phyloP scores from a whole-genome alignment of 2,113 vertebrate species.

The Acanthochromis polyacanthus region DNA sequence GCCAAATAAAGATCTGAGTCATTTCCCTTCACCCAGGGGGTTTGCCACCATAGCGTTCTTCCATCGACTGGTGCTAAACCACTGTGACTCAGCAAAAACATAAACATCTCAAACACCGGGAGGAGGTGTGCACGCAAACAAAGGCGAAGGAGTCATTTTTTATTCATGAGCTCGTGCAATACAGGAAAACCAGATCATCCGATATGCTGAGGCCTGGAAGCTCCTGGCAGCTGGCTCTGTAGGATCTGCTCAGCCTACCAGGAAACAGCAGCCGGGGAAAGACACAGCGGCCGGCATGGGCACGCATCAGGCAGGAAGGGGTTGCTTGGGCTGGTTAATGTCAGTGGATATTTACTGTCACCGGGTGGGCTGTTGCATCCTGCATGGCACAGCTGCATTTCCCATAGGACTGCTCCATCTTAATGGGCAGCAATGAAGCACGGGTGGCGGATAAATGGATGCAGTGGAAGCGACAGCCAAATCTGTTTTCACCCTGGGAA shows the following conservation, averaged over 20 bases:
- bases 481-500: constrained; percentile 40
- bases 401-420: constrained; percentile 45
- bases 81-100: constrained; percentile 67
- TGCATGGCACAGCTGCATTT: constrained; percentile 59
- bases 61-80: constrained; percentile 34
- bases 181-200: constrained; percentile 21
- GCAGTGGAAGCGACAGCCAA: constrained; percentile 11
- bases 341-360: constrained; percentile 70
- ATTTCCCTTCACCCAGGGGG: not conserved
- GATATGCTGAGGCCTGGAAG: constrained; percentile 20
- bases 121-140: constrained; percentile 27
- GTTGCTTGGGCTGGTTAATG: constrained; percentile 62
- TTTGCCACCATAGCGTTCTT: constrained; percentile 28
- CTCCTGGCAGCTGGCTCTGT: constrained; percentile 13
- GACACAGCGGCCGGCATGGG: constrained; percentile 32
- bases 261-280: constrained; percentile 14
- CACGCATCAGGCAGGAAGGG: constrained; percentile 56
- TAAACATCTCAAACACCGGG: constrained; percentile 37
- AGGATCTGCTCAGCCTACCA: constrained; percentile 1
- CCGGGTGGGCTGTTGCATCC: constrained; percentile 59
- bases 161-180: constrained; percentile 57
- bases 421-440: constrained; percentile 53
- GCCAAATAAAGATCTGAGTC: constrained; percentile 50
- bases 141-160: constrained; percentile 60
- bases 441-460: constrained; percentile 30